These are phyloP conservation scores for Tolmerus cingulatus DNA, from an alignment of 2,888 invertebrate genomes.

Conservation along the genomic window DNA sequence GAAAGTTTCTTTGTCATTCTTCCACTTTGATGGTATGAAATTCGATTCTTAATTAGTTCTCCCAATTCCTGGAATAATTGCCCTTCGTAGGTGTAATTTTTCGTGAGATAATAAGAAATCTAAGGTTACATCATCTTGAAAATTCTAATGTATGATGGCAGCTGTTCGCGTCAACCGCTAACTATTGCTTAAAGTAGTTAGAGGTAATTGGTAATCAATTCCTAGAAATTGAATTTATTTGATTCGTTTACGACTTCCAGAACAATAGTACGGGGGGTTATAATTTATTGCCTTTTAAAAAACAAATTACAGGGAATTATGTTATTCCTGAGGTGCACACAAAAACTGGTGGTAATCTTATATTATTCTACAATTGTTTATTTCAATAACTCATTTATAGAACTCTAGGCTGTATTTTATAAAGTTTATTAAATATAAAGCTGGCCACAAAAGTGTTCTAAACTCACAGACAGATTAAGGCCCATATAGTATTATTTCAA, in stretches of 20 bases:
- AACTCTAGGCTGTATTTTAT: too few relatives aligned
- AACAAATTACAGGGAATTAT: too few relatives aligned
- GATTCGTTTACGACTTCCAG: not conserved
- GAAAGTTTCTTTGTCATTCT: not conserved
- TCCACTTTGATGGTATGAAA: not conserved
- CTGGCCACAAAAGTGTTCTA: too few relatives aligned
- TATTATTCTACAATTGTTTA: too few relatives aligned
- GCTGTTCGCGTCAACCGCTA: not conserved
- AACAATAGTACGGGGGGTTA: too few relatives aligned
- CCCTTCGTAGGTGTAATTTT: not conserved
- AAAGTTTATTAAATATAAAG: too few relatives aligned
- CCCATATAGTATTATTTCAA: too few relatives aligned
- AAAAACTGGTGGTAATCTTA: too few relatives aligned
- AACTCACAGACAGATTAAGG: too few relatives aligned
- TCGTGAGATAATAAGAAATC: not conserved
- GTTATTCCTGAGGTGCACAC: too few relatives aligned
- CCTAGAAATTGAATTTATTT: not conserved
- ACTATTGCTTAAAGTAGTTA: not conserved
- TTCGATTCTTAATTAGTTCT: not conserved
- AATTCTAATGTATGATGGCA: not conserved
- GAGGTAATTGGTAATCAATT: not conserved
- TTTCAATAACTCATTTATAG: too few relatives aligned
- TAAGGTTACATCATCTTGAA: not conserved
- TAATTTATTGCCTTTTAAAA: too few relatives aligned
- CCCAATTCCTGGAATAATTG: not conserved